Base-by-base conservation (phyloP, 2,797 vertebrate species). In the Luscinia luscinia region DNA sequence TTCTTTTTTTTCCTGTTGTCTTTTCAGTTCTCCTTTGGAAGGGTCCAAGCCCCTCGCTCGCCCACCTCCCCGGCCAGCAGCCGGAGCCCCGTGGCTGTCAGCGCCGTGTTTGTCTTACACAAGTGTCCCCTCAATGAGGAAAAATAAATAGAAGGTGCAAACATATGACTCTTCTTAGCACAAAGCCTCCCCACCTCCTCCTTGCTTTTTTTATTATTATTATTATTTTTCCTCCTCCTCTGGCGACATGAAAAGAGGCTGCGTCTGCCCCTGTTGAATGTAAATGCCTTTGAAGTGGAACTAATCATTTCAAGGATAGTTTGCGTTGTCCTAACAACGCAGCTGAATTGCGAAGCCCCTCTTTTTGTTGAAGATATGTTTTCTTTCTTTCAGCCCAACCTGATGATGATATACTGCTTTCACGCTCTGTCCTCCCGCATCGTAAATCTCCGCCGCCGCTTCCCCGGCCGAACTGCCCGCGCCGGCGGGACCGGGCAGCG, bases 251-350 rank as follows among this genome's bases (percentile, higher is more conserved):
- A 98, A 99, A 99, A 98, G 98, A 98, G 98, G 98, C 98, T 98
- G 98, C 97, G 97, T 98, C 99, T 99, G 98, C 98, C 93, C 98
- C 98, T 96, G 98, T 97, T 98, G 98, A 99, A 99, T 99, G 98
- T 99, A 99, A 99, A 99, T 99, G 99, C 98, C 99, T 99, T 98
- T 99, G 99, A 99, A 99, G 99, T 99, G 99, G 99, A 99, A 99
- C 99, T 98, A 99, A 99, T 99, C 99, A 99, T 99, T 99, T 99
- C 98, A 99, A 99, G 99, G 98, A 99, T 99, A 98, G 98, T 99
- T 99, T 98, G 98, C 98, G 99, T 99, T 99, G 99, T 99, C 99
- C 99, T 99, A 99, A 99, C 99, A 99, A 99, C 99, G 98, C 98
- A 97, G 98, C 98, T 99, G 99, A 99, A 99, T 99, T 98, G 98